These are phyloP conservation scores for Pan paniscus DNA, from an alignment of 2,113 vertebrate species.

Conservation along the genomic window DNA sequence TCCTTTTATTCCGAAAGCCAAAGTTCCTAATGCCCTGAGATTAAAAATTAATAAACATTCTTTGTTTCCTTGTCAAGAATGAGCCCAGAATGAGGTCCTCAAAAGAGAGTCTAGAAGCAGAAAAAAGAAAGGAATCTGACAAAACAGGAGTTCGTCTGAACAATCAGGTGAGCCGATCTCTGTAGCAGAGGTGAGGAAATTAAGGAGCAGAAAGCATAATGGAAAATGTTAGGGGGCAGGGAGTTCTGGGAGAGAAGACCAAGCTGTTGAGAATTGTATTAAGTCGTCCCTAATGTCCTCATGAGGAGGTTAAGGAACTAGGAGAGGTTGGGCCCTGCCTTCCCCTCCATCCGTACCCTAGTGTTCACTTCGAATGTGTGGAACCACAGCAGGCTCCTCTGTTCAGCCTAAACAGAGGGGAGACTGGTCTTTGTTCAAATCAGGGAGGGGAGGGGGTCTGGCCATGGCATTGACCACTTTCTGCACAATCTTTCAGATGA, in stretches of 20 bases:
- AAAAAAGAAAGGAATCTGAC: slow-evolving; percentile 68
- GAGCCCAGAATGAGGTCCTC: slow-evolving; percentile 59
- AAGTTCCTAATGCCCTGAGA: neutral
- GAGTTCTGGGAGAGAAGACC: neutral
- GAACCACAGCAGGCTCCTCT: neutral
- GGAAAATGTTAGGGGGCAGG: neutral
- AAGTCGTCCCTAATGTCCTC: neutral
- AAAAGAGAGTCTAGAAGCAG: slow-evolving; percentile 67
- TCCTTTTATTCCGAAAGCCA: neutral
- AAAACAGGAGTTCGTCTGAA: slow-evolving; percentile 52
- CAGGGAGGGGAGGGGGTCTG: slow-evolving; percentile 62
- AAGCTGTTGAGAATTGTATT: neutral
- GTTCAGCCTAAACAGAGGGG: slow-evolving; percentile 8
- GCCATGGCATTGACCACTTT: slow-evolving; percentile 71
- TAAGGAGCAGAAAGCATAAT: neutral
- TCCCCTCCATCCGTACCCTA: neutral
- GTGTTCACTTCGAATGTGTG: neutral
- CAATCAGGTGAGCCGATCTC: slow-evolving; percentile 66
- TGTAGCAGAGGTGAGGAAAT: neutral
- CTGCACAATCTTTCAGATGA: slow-evolving; percentile 81
- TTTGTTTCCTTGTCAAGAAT: slow-evolving; percentile 74
- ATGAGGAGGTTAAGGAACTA: neutral
- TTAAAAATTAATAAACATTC: slow-evolving; percentile 55
- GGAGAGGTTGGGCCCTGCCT: slow-evolving; percentile 25
- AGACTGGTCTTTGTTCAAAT: neutral